phyloP scores from a whole-genome alignment of 1,140 invertebrate species.

The Oedothorax gibbosus region DNA sequence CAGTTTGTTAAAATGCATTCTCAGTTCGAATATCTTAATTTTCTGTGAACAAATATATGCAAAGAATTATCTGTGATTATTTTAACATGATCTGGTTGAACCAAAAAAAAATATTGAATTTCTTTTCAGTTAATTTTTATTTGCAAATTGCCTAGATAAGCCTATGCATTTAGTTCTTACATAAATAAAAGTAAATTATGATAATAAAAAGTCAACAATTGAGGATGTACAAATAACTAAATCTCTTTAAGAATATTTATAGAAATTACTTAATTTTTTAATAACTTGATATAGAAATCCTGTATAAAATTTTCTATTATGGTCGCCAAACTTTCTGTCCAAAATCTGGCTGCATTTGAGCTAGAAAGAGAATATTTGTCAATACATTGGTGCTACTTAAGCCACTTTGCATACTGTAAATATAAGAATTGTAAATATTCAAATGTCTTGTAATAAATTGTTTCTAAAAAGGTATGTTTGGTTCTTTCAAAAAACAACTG shows the following conservation, averaged over 20 bases:
- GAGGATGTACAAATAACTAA: too few species aligned
- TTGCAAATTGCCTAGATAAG: background rate
- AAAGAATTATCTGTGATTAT: too few species aligned
- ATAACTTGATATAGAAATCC: background rate
- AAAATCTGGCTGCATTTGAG: slow-evolving; percentile 26
- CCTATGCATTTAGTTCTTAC: background rate
- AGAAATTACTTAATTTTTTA: too few species aligned
- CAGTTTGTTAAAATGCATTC: too few species aligned
- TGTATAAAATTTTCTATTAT: background rate
- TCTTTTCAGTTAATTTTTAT: background rate
- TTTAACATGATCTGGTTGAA: too few species aligned
- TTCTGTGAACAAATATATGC: too few species aligned
- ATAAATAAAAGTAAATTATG: background rate
- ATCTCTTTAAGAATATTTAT: too few species aligned
- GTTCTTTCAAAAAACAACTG: too few species aligned
- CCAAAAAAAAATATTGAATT: too few species aligned
- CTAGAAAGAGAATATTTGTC: slow-evolving; percentile 47
- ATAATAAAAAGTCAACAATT: background rate
- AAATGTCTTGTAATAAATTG: slow-evolving; percentile 58
- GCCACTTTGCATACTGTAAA: slow-evolving; percentile 55
- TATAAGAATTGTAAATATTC: slow-evolving; percentile 40
- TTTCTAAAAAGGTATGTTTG: slow-evolving; percentile 44
- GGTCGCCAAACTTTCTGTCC: slow-evolving; percentile 53
- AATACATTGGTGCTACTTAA: slow-evolving; percentile 58
- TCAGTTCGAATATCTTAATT: too few species aligned